phyloP scores from a whole-genome alignment of 2,888 invertebrate genomes.

The Bimastos eiseni region DNA sequence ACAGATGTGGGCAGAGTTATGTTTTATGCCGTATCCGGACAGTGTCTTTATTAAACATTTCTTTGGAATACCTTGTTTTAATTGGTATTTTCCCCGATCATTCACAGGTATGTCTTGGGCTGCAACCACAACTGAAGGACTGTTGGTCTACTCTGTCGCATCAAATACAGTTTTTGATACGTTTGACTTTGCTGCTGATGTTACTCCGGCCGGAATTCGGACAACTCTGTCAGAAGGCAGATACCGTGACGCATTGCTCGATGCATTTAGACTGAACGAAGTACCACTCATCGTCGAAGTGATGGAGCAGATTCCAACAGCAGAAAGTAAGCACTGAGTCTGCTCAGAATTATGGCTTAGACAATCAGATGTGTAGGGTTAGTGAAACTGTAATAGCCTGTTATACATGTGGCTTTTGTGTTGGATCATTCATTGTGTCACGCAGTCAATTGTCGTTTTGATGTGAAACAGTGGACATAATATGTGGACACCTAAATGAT shows the following conservation, averaged over 20 bases:
- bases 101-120: slow-evolving; percentile 72
- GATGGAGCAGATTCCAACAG: slow-evolving; percentile 76
- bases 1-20: not conserved
- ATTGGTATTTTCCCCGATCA: not conserved
- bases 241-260: slow-evolving; percentile 73
- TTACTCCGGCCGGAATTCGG: slow-evolving; percentile 59
- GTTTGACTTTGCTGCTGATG: slow-evolving; percentile 80
- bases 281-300: slow-evolving; percentile 75
- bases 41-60: not conserved
- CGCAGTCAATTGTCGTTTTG: not conserved
- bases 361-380: not conserved
- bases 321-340: slow-evolving; percentile 13
- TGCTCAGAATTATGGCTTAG: not conserved
- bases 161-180: slow-evolving; percentile 85
- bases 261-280: slow-evolving; percentile 85
- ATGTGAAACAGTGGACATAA: not conserved
- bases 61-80: not conserved
- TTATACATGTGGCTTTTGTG: not conserved
- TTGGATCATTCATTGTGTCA: not conserved
- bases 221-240: slow-evolving; percentile 52
- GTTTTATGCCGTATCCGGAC: not conserved
- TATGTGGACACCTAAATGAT: not conserved
- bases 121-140: slow-evolving; percentile 91
- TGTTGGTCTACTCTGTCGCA: slow-evolving; percentile 83
- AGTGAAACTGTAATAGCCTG: not conserved